A percentile compares a stretch with the other conserved stretches of the same genome.
These are phyloP conservation scores for Limulus polyphemus DNA, from an alignment of 2,888 invertebrate genomes.

Conservation along the genomic window DNA sequence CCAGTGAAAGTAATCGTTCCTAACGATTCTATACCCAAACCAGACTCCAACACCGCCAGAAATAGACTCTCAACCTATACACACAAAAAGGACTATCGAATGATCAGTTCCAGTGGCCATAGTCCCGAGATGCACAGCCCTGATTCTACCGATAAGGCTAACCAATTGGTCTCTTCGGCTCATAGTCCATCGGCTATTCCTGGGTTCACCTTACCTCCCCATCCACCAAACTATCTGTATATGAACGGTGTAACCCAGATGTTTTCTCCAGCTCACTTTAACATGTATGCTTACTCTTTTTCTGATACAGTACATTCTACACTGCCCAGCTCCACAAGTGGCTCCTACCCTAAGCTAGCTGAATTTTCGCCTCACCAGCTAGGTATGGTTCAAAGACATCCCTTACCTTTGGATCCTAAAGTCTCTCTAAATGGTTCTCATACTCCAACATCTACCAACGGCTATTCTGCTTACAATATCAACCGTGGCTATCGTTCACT, in stretches of 20 bases:
- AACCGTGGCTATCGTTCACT: constrained; percentile 77
- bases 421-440: background rate
- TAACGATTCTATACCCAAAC: constrained; percentile 14
- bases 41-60: constrained; percentile 11
- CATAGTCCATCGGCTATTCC: constrained; percentile 7
- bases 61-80: constrained; percentile 50
- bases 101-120: constrained; percentile 32
- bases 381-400: too few species aligned
- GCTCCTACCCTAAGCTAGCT: constrained; percentile 6
- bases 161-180: constrained; percentile 7
- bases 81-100: constrained; percentile 78
- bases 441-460: background rate
- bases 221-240: constrained; percentile 27
- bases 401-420: too few species aligned
- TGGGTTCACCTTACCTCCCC: constrained; percentile 8
- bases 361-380: constrained; percentile 12
- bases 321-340: constrained; percentile 3
- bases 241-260: constrained; percentile 27
- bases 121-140: constrained; percentile 28
- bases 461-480: background rate
- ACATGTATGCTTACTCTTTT: constrained; percentile 26
- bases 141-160: constrained; percentile 42
- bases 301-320: constrained; percentile 13
- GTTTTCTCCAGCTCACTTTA: constrained; percentile 30
- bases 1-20: constrained; percentile 27